Conservation (phyloP, 2,113 vertebrate genomes). For the Hystrix brachyura region DNA sequence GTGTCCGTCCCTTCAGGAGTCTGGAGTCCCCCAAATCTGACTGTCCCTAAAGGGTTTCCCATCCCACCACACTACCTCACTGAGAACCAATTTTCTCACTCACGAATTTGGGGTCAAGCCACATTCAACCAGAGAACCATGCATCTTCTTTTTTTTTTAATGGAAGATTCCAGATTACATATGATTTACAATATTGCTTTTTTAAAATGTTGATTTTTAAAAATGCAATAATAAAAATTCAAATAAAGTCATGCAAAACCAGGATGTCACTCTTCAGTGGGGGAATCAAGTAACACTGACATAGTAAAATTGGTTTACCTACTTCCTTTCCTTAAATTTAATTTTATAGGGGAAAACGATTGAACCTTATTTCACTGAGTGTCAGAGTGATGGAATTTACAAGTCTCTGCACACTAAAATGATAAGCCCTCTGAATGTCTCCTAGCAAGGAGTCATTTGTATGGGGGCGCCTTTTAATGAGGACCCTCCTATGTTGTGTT, state of each 20-base stretch:
- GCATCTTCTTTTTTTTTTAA: not conserved
- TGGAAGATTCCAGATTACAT: not conserved
- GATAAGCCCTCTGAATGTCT: not conserved
- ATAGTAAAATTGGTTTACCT: not conserved
- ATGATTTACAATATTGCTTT: not conserved
- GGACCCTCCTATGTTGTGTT: not conserved
- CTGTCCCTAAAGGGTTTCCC: too few relatives aligned
- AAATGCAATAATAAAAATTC: conserved; percentile 20
- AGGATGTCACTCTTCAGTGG: not conserved
- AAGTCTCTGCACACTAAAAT: not conserved
- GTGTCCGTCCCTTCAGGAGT: not conserved
- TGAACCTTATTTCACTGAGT: not conserved
- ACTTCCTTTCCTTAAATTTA: not conserved
- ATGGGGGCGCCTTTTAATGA: not conserved
- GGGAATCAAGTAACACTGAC: not conserved
- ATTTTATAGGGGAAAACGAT: not conserved
- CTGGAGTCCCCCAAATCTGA: not conserved
- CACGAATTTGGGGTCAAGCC: not conserved
- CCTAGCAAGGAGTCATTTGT: not conserved
- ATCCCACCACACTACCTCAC: not conserved
- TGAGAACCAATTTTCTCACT: not conserved
- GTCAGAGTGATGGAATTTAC: not conserved
- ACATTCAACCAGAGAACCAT: not conserved
- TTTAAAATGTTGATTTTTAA: not conserved
- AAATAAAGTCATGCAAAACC: not conserved